A percentile compares a stretch with the other conserved stretches of the same genome.
Evolutionary conservation across 2,888 invertebrate species (phyloP).

Genomic region (Apotomis betuletana): DNA sequence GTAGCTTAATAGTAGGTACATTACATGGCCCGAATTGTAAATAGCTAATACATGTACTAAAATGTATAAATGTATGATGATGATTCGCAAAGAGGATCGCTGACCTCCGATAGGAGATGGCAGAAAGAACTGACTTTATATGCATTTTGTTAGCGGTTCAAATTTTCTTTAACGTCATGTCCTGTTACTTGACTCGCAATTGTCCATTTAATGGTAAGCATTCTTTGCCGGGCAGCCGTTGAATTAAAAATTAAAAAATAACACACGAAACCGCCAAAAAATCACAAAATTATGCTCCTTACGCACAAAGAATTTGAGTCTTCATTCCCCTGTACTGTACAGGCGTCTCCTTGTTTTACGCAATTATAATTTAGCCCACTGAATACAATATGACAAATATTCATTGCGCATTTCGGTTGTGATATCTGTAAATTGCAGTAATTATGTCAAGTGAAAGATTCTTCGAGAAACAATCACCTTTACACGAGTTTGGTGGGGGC

Average conservation of each 20-base stretch:
- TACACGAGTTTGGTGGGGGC: conserved; percentile 1
- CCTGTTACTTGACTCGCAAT: conserved; percentile 18
- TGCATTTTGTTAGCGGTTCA: too few relatives aligned
- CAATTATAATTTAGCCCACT: conserved; percentile 29
- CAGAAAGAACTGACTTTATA: too few relatives aligned
- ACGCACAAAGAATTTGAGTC: neutral
- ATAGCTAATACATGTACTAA: too few relatives aligned
- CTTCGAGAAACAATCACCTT: conserved; percentile 23
- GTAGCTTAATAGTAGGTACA: too few relatives aligned
- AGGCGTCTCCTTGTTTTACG: neutral
- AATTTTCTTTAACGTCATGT: conserved; percentile 4
- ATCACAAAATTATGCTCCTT: conserved; percentile 18
- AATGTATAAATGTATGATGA: too few relatives aligned
- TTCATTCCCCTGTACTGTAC: neutral
- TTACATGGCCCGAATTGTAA: too few relatives aligned
- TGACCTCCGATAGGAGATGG: too few relatives aligned
- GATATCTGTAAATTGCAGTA: conserved; percentile 24
- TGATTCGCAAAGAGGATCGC: too few relatives aligned
- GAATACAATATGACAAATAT: conserved; percentile 30
- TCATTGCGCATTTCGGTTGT: conserved; percentile 25
- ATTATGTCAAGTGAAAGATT: conserved; percentile 21
- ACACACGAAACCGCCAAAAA: neutral
- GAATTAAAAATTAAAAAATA: conserved; percentile 11
- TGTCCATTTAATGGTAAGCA: conserved; percentile 35
- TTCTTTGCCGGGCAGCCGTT: conserved; percentile 45